A percentile compares a stretch with the other conserved stretches of the same genome.
Conservation (phyloP, 2,888 invertebrate genomes). For the Tiliacea citrago region DNA sequence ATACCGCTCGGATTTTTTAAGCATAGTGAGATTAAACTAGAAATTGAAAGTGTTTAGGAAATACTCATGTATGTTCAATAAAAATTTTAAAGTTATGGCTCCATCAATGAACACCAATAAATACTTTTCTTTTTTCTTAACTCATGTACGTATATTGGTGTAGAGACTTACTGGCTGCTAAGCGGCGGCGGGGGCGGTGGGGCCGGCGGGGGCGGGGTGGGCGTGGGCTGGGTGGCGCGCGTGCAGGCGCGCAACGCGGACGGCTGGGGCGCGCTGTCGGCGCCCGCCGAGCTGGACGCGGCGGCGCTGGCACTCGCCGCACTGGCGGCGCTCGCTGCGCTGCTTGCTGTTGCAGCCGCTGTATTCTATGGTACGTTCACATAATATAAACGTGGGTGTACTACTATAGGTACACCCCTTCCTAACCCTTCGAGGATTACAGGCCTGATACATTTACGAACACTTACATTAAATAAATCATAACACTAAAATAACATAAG, state of each 20-base stretch:
- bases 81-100: background rate
- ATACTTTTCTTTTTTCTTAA: background rate
- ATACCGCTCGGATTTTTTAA: background rate
- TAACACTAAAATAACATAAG: background rate
- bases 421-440: too few relatives aligned
- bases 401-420: too few relatives aligned
- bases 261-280: conserved; percentile 96
- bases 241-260: conserved; percentile 95
- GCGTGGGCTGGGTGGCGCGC: conserved; percentile 93
- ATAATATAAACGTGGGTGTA: too few relatives aligned
- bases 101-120: background rate
- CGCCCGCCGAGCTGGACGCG: conserved; percentile 89
- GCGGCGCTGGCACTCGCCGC: conserved; percentile 91
- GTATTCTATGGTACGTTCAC: conserved; percentile 76
- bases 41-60: background rate
- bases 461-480: background rate
- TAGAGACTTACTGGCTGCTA: conserved; percentile 95
- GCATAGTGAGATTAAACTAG: background rate
- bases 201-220: conserved; percentile 90
- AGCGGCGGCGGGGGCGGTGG: conserved; percentile 92
- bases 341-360: conserved; percentile 75
- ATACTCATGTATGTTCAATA: background rate
- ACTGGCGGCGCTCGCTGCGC: conserved; percentile 87
- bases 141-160: background rate
- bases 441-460: too few relatives aligned